These are phyloP conservation scores for Pomacea canaliculata DNA, from an alignment of 2,888 invertebrate genomes.

Conservation along the genomic window DNA sequence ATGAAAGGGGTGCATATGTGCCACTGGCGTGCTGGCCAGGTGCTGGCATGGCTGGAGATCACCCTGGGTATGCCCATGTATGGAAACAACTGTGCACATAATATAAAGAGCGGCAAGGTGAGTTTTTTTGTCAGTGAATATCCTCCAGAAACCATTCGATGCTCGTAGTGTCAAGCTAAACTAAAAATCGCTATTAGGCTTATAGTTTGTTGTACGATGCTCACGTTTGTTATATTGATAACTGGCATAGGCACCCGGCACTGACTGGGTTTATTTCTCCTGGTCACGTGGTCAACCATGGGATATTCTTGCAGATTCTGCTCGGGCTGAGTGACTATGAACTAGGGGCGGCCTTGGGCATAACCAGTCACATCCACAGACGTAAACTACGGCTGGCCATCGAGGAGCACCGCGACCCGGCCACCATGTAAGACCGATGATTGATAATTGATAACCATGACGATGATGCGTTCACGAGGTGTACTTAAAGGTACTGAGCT, in stretches of 20 bases:
- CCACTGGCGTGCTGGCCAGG: conserved; percentile 92
- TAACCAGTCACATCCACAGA: conserved; percentile 91
- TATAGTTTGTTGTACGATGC: no score
- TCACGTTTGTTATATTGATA: no score
- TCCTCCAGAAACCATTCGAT: no score
- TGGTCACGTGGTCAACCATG: background rate
- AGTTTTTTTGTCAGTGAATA: conserved; percentile 18
- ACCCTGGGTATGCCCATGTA: conserved; percentile 95
- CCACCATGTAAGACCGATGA: conserved; percentile 75
- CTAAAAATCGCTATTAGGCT: no score
- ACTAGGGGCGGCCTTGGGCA: conserved; percentile 90
- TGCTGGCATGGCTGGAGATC: conserved; percentile 93
- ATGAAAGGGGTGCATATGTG: conserved; percentile 84
- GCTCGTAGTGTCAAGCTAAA: no score
- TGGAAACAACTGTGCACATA: conserved; percentile 89
- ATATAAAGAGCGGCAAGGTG: conserved; percentile 95
- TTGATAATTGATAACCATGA: no score
- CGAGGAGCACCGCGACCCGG: conserved; percentile 90
- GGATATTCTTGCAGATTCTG: conserved; percentile 79
- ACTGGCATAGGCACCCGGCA: no score
- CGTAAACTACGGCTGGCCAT: conserved; percentile 93
- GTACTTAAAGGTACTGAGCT: no score
- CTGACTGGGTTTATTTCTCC: no score
- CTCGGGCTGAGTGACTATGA: conserved; percentile 92
- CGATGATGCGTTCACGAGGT: no score